These are phyloP conservation scores for Timandra comae DNA, from an alignment of 2,888 invertebrate genomes.

Conservation along the genomic window DNA sequence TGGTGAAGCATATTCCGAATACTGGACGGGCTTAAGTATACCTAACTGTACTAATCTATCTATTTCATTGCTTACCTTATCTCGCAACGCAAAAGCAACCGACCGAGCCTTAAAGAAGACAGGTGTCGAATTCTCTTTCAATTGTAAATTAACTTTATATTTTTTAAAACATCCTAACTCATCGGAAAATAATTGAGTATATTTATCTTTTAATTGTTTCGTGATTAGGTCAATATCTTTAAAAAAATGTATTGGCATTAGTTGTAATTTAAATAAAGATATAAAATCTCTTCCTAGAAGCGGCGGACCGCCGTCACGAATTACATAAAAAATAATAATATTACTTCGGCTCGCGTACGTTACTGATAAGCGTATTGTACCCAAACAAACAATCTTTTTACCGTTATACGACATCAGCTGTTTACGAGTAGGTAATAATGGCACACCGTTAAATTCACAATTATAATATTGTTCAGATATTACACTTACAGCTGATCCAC, in stretches of 20 bases:
- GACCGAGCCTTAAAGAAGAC: slow-evolving; percentile 4
- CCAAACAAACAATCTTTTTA: slow-evolving; percentile 10
- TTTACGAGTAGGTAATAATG: slow-evolving; percentile 12
- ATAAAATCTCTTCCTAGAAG: slow-evolving; percentile 16
- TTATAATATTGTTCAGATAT: slow-evolving; percentile 13
- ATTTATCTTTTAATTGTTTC: slow-evolving; percentile 3
- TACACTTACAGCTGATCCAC: slow-evolving; percentile 6
- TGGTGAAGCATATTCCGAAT: no score
- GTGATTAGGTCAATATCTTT: background rate
- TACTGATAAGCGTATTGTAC: slow-evolving; percentile 6
- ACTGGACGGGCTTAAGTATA: slow-evolving; percentile 15
- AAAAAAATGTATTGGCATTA: no score
- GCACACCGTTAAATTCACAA: slow-evolving; percentile 14
- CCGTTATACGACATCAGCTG: slow-evolving; percentile 15
- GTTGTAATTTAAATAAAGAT: no score
- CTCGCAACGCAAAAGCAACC: slow-evolving; percentile 18
- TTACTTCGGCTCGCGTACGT: slow-evolving; percentile 9
- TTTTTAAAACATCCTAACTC: no score
- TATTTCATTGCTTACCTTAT: slow-evolving; percentile 16
- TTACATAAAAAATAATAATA: slow-evolving; percentile 14
- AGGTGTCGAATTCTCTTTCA: no score
- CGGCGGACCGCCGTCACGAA: no score
- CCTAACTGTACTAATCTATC: slow-evolving; percentile 14
- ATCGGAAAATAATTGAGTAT: slow-evolving; percentile 9
- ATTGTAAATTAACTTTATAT: no score